phyloP scores from a whole-genome alignment of 2,888 invertebrate genomes.

The Andrena bicolor region DNA sequence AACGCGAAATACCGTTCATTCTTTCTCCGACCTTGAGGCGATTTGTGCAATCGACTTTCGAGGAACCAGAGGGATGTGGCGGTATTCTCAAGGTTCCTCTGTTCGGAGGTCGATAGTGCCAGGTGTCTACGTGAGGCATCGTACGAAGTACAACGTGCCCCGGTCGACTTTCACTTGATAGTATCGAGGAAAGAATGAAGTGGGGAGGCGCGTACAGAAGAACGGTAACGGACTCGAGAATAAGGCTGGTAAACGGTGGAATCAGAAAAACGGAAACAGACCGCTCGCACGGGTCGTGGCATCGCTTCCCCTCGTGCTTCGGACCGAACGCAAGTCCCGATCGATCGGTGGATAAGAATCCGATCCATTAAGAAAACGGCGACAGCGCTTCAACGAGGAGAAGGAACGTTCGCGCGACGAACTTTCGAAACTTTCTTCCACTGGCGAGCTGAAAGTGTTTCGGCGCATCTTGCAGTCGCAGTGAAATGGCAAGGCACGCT shows the following conservation, averaged over 20 bases:
- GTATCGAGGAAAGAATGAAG: constrained; percentile 35
- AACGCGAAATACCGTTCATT: neutral
- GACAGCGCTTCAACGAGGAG: neutral
- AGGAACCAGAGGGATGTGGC: neutral
- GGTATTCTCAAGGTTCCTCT: constrained; percentile 12
- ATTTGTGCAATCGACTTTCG: constrained; percentile 18
- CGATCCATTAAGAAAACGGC: neutral
- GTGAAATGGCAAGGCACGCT: constrained; percentile 42
- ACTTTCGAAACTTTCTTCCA: constrained; percentile 48
- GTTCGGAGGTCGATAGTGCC: neutral
- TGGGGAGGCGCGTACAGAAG: constrained; percentile 51
- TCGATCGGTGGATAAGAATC: neutral
- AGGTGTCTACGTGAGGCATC: constrained; percentile 27
- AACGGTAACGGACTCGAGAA: constrained; percentile 43
- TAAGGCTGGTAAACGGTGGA: constrained; percentile 30
- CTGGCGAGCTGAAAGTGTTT: constrained; percentile 9
- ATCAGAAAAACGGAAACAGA: constrained; percentile 45
- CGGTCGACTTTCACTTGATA: constrained; percentile 65
- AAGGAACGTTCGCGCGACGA: neutral
- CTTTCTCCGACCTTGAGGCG: constrained; percentile 6
- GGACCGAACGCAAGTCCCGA: neutral
- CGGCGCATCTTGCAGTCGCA: neutral
- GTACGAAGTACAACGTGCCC: constrained; percentile 38
- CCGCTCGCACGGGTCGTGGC: constrained; percentile 22
- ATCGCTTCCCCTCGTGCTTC: neutral